Evolutionary conservation across 2,888 invertebrate species (phyloP).

Genomic region (Adela reaumurella): DNA sequence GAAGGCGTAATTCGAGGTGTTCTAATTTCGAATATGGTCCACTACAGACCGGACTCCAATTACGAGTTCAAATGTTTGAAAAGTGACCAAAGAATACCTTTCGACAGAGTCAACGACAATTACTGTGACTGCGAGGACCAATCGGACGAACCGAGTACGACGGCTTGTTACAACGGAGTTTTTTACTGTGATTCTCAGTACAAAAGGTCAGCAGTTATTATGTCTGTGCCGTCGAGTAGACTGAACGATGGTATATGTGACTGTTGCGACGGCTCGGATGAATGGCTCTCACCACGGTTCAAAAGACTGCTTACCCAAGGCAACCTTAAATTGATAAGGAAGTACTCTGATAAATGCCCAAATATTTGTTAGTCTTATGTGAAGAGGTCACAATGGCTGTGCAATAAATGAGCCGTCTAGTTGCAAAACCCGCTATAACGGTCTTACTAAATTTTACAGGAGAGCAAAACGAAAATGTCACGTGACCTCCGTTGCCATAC

Average conservation of each 20-base stretch:
- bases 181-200: slow-evolving; percentile 75
- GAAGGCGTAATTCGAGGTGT: slow-evolving; percentile 41
- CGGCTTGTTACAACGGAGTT: slow-evolving; percentile 78
- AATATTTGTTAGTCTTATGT: slow-evolving; percentile 23
- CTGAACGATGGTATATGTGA: slow-evolving; percentile 95
- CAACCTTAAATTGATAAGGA: slow-evolving; percentile 23
- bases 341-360: slow-evolving; percentile 29
- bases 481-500: no score
- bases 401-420: no score
- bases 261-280: slow-evolving; percentile 91
- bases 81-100: slow-evolving; percentile 30
- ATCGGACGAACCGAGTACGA: slow-evolving; percentile 80
- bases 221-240: slow-evolving; percentile 62
- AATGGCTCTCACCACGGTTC: slow-evolving; percentile 49
- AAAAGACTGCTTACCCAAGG: slow-evolving; percentile 31
- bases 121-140: slow-evolving; percentile 84
- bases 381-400: no score
- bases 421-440: no score
- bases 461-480: no score
- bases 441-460: no score
- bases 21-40: slow-evolving; percentile 26
- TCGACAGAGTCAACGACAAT: slow-evolving; percentile 68
- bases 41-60: slow-evolving; percentile 33
- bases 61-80: slow-evolving; percentile 41
- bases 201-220: slow-evolving; percentile 30